Base-by-base conservation (phyloP, 2,797 vertebrate genomes). In the Geotrypetes seraphini region DNA sequence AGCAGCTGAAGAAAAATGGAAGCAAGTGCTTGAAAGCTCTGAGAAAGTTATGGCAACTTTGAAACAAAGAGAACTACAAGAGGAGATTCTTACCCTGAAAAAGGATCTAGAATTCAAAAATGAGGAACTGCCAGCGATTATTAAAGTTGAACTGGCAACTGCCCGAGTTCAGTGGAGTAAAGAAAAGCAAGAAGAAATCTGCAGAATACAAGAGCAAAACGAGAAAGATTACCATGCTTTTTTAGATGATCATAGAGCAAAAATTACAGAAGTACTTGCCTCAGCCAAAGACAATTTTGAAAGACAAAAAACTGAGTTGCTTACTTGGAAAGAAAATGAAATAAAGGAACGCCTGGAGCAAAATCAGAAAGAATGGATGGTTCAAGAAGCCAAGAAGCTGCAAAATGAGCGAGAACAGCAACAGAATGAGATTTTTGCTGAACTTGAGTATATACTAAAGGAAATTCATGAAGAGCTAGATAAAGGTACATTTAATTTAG, bases 161-260 rank as follows among this genome's bases (percentile, higher is more conserved):
- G 89, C 89, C 2, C 73, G 65, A 53, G 80, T 78, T 8, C 75
- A 76, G 33, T 96, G 93, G 91, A 89, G 75, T 66, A 71, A 83
- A 62, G 87, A 93, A 48, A 91, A 91, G 43, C 86, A 91, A 44
- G 86, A 94, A 60, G 92, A 97, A 74, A 74, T 92, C 19, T 60
- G 73, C n/a, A 66, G 50, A 46, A 41, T 92, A 28, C 85, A 81
- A 53, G 58, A 59, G 11, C 82, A 81, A 57, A 77, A 81, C 12
- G 89, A 94, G 38, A 77, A 71, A 52, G 78, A 81, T 31, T 79
- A 82, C 45, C 63, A 81, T 9, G 50, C 61, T 1, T 88, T 87
- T 67, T 69, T 92, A 35, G 76, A 88, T 19, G 85, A 88, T 38
- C 85, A 92, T 19, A 63, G 62, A 30, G 73, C 56, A 43, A 79